phyloP scores from a whole-genome alignment of 1,140 invertebrate genomes.

The Zelostemma sp. region DNA sequence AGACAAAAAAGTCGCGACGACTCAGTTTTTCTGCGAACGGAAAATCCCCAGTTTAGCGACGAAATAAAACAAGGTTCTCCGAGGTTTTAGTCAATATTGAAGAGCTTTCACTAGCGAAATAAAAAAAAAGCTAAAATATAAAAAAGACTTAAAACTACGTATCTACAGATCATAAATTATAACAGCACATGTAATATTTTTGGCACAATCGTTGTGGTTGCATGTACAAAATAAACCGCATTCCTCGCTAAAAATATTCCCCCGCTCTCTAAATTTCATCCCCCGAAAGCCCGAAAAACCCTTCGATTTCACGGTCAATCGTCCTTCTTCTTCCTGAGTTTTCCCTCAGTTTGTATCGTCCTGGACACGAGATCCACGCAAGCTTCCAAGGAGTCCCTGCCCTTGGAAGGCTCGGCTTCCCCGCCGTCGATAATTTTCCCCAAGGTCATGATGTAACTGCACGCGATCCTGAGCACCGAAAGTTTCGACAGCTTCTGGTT shows the following conservation, averaged over 20 bases:
- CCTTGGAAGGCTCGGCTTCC: conserved; percentile 57
- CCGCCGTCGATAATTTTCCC: conserved; percentile 66
- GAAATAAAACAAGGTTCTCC: no score
- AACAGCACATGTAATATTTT: background rate
- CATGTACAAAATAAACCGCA: background rate
- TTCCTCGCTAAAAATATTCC: no score
- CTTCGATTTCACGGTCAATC: conserved; percentile 72
- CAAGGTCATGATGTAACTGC: conserved; percentile 90
- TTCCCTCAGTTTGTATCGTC: conserved; percentile 93
- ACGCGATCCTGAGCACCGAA: conserved; percentile 91
- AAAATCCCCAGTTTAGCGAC: no score
- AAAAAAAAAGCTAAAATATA: no score
- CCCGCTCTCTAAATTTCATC: no score
- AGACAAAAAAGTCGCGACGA: no score
- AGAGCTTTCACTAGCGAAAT: no score
- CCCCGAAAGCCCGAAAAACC: no score
- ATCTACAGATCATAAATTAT: background rate
- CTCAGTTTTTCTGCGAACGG: background rate
- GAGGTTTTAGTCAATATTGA: no score
- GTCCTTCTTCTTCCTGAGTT: conserved; percentile 87
- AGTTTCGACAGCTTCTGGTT: conserved; percentile 94
- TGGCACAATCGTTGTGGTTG: background rate
- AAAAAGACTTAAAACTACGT: no score
- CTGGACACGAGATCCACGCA: conserved; percentile 88
- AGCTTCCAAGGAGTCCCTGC: conserved; percentile 73